These are phyloP conservation scores for Hippoglossus hippoglossus DNA, from an alignment of 2,797 vertebrate species.

Conservation along the genomic window DNA sequence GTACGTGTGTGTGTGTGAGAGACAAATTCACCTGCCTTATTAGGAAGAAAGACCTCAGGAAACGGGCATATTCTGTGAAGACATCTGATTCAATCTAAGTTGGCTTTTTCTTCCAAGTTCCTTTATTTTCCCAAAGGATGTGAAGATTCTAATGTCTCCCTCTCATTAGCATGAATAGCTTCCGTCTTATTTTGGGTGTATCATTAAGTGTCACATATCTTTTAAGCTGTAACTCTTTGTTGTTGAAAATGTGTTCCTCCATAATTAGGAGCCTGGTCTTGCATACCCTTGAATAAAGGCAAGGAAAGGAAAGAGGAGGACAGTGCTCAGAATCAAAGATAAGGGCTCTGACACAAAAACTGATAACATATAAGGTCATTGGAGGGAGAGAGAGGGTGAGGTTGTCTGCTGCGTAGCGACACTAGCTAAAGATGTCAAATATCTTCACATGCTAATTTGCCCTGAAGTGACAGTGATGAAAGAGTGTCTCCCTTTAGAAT, in stretches of 20 bases:
- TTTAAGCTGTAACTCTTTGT: constrained; percentile 34
- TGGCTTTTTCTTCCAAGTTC: background rate
- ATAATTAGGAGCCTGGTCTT: constrained; percentile 51
- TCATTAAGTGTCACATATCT: constrained; percentile 39
- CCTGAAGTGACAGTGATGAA: constrained; percentile 14
- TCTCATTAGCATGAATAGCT: constrained; percentile 41
- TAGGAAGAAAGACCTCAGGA: constrained; percentile 4
- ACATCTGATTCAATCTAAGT: constrained; percentile 11
- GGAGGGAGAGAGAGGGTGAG: background rate
- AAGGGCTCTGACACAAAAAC: constrained; percentile 63
- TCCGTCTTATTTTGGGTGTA: constrained; percentile 5
- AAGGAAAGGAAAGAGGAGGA: constrained; percentile 36
- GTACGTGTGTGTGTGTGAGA: constrained; percentile 16
- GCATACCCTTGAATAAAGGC: constrained; percentile 54
- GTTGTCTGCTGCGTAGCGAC: constrained; percentile 22
- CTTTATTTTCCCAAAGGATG: constrained; percentile 22
- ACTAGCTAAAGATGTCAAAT: constrained; percentile 53
- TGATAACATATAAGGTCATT: constrained; percentile 57
- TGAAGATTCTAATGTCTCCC: constrained; percentile 20
- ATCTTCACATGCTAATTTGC: constrained; percentile 47
- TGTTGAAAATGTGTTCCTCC: constrained; percentile 29
- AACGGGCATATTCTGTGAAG: constrained; percentile 7
- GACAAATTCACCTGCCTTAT: constrained; percentile 27
- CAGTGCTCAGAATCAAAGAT: constrained; percentile 55
- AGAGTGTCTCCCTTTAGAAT: background rate